These are phyloP conservation scores for Drosophila punjabiensis DNA, from an alignment of 1,140 invertebrate genomes.

Conservation along the genomic window DNA sequence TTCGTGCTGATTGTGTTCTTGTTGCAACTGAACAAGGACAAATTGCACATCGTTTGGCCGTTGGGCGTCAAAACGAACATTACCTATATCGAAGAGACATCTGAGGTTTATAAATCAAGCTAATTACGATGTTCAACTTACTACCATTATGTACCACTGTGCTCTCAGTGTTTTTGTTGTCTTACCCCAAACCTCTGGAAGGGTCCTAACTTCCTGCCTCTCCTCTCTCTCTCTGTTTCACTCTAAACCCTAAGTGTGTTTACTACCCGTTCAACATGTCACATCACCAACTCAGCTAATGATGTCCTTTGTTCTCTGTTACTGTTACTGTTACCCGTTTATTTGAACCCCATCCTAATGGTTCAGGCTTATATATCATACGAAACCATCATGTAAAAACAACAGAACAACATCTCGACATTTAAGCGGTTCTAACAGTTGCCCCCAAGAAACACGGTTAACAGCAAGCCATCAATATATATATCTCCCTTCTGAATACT, in stretches of 20 bases:
- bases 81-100: slow-evolving; percentile 95
- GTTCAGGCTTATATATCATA: slow-evolving; percentile 68
- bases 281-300: slow-evolving; percentile 54
- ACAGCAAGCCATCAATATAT: slow-evolving; percentile 41
- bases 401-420: slow-evolving; percentile 49
- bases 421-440: slow-evolving; percentile 59
- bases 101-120: slow-evolving; percentile 88
- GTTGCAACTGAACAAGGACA: slow-evolving; percentile 99
- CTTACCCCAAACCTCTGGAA: slow-evolving; percentile 49
- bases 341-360: slow-evolving; percentile 72
- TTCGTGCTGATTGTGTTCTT: slow-evolving; percentile 99
- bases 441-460: slow-evolving; percentile 56
- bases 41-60: slow-evolving; percentile 97
- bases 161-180: slow-evolving; percentile 44
- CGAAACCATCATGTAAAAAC: slow-evolving; percentile 53
- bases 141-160: slow-evolving; percentile 42
- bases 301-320: slow-evolving; percentile 53
- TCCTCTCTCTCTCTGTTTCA: slow-evolving; percentile 46
- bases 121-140: slow-evolving; percentile 45
- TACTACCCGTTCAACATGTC: slow-evolving; percentile 54
- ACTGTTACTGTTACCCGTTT: slow-evolving; percentile 27
- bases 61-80: slow-evolving; percentile 97
- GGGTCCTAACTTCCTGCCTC: slow-evolving; percentile 59
- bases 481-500: slow-evolving; percentile 37
- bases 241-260: slow-evolving; percentile 39